phyloP scores from a whole-genome alignment of 2,113 vertebrate genomes.

The Noctilio leporinus region DNA sequence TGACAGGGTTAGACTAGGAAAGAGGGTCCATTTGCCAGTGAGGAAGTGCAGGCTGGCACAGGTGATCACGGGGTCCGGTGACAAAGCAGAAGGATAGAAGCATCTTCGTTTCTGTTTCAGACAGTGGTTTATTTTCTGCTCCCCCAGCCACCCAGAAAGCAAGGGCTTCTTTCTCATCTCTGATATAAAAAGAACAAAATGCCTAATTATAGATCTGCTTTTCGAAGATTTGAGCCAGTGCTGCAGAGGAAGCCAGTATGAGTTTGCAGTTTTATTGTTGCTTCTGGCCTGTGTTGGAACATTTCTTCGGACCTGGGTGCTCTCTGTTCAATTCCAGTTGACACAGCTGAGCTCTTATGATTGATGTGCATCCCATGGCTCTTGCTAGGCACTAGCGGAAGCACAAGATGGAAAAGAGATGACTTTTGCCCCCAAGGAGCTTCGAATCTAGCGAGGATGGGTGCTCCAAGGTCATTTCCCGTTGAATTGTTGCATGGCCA shows the following conservation, averaged over 20 bases:
- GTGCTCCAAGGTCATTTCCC: neutral
- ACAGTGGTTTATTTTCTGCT: conserved; percentile 52
- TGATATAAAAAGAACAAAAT: conserved; percentile 64
- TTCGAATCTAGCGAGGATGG: conserved; percentile 24
- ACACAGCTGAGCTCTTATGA: conserved; percentile 26
- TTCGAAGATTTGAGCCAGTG: conserved; percentile 7
- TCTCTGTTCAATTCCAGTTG: neutral
- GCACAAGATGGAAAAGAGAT: neutral
- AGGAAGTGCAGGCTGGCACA: neutral
- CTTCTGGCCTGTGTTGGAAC: neutral
- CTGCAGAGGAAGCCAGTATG: conserved; percentile 10
- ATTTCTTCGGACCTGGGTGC: conserved; percentile 7
- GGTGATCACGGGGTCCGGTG: neutral
- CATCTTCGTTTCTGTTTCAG: conserved; percentile 46
- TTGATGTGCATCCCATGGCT: neutral
- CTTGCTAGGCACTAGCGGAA: neutral
- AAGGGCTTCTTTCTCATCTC: conserved; percentile 39
- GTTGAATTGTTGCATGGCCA: neutral
- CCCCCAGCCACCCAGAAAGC: conserved; percentile 37
- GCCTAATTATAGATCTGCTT: conserved; percentile 61
- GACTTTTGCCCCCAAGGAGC: conserved; percentile 28
- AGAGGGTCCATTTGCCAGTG: neutral
- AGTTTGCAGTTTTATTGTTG: conserved; percentile 57
- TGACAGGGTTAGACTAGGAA: neutral
- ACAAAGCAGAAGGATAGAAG: neutral